phyloP scores from a whole-genome alignment of 1,140 invertebrate genomes.

The Eueides isabella region DNA sequence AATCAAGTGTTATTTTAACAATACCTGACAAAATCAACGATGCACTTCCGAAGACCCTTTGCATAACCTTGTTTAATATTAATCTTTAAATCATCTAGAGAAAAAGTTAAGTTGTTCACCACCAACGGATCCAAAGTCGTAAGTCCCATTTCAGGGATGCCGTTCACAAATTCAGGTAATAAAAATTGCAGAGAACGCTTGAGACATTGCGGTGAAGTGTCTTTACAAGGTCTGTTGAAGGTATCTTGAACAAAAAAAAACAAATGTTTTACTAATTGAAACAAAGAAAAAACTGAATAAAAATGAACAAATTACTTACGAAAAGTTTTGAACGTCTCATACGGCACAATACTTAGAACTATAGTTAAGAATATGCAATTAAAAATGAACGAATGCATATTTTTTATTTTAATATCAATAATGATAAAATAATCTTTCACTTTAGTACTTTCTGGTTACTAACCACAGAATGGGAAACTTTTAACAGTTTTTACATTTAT shows the following conservation, averaged over 20 bases:
- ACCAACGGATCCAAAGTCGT: slow-evolving; percentile 30
- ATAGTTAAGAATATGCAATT: neutral
- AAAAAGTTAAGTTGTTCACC: slow-evolving; percentile 28
- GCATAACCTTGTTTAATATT: slow-evolving; percentile 24
- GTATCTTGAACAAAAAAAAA: slow-evolving; percentile 9
- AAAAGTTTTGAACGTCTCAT: neutral
- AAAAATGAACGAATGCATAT: neutral
- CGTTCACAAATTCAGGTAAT: slow-evolving; percentile 35
- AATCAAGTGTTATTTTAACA: neutral
- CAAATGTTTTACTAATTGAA: neutral
- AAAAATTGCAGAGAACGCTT: slow-evolving; percentile 18
- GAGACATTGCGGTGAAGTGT: slow-evolving; percentile 33
- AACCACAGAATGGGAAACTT: neutral
- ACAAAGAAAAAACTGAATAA: neutral
- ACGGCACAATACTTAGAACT: neutral
- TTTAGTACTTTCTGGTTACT: neutral
- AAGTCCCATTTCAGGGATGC: slow-evolving; percentile 36
- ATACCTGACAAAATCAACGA: slow-evolving; percentile 34
- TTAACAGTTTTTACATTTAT: neutral
- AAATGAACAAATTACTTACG: slow-evolving; percentile 23
- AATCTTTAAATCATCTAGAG: slow-evolving; percentile 25
- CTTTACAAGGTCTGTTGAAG: slow-evolving; percentile 28
- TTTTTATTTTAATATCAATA: neutral
- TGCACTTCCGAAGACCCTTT: slow-evolving; percentile 33
- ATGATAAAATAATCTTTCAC: neutral